Percentiles rank a stretch among this genome's conserved stretches.
Evolutionary conservation across 2,797 vertebrate genomes (phyloP).

Genomic region (Tapirus indicus): DNA sequence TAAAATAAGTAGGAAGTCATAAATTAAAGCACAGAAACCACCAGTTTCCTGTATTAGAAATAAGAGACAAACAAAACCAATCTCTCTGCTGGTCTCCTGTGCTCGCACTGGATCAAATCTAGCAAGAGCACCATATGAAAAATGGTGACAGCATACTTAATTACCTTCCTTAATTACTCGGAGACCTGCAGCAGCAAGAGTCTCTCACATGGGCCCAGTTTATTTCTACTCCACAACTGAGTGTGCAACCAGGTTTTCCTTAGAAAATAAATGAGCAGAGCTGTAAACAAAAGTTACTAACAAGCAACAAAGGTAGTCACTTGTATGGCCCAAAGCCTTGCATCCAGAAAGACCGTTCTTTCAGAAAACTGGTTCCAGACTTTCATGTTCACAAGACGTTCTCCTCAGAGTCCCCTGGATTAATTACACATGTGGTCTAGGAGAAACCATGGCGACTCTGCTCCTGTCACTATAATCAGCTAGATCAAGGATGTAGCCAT

Average conservation of each 20-base stretch:
- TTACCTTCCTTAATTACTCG: slow-evolving; percentile 66
- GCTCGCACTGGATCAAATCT: neutral
- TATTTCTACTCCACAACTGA: neutral
- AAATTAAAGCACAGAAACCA: slow-evolving; percentile 1
- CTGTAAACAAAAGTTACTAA: slow-evolving; percentile 40
- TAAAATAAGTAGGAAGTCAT: slow-evolving; percentile 26
- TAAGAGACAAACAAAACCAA: neutral
- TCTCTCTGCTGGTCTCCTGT: neutral
- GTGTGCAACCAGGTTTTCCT: neutral
- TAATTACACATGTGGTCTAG: neutral
- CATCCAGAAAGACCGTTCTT: neutral
- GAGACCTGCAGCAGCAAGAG: slow-evolving; percentile 43
- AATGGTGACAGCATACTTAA: slow-evolving; percentile 40
- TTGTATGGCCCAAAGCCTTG: neutral
- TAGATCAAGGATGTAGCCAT: neutral
- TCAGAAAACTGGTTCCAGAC: neutral
- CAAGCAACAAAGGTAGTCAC: neutral
- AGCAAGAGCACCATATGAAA: slow-evolving; percentile 32
- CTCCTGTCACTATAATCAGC: neutral
- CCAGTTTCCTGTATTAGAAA: slow-evolving; percentile 54
- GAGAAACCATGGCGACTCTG: neutral
- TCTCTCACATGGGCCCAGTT: slow-evolving; percentile 10
- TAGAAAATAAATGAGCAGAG: slow-evolving; percentile 39
- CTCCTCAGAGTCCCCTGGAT: neutral
- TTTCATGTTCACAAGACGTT: neutral